Evolutionary conservation across 2,888 invertebrate species (phyloP), one percentile per base, ranked within the genome.

Genomic region (Spodoptera littoralis): DNA sequence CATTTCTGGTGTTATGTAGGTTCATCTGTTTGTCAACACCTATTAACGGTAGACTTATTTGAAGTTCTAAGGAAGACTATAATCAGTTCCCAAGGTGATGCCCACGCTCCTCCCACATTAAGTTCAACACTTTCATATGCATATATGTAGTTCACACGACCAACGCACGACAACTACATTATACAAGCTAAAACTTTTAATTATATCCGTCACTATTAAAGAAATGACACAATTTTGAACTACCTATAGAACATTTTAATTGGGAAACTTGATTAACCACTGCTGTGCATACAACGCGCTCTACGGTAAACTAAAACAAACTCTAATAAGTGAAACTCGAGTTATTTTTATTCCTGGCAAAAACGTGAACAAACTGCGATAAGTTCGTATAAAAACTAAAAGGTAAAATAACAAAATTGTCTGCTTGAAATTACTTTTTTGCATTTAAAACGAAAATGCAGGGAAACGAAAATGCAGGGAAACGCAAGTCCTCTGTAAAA

Each of bases 41-140:
- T 53, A 52, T 13, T 24, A 36, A 13, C 30, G 41, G 18, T 55
- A 24, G 52, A 46, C 58, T 49, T 65, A 51, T 65, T 53, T 24
- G 59, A 18, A 49, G 48, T 43, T 50, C 55, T 50, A 60, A 63
- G 42, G 51, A 52, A 45, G 6, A 36, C 22, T 46, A 58, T 55
- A 61, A 46, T 56, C 11, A 43, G 49, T 63, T 67, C 60, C 54
- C 48, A 60, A 61, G 72, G 62, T 47, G 30, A 53, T 30, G 48
- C 77, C 76, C 76, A 77, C 77, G 53, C 41, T 48, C 50, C 47
- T 36, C 77, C 77, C 77, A 77, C 77, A 56, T 49, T 12, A 30
- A 49, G 22, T 48, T 24, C 49, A 65, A 63, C 62, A 67, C 43
- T 51, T 36, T 22, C n/a, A 58, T 65, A 60, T 51, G 41, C 55